Evolutionary conservation across 2,113 vertebrate genomes (phyloP).

Genomic region (Circaetus cinerascens): DNA sequence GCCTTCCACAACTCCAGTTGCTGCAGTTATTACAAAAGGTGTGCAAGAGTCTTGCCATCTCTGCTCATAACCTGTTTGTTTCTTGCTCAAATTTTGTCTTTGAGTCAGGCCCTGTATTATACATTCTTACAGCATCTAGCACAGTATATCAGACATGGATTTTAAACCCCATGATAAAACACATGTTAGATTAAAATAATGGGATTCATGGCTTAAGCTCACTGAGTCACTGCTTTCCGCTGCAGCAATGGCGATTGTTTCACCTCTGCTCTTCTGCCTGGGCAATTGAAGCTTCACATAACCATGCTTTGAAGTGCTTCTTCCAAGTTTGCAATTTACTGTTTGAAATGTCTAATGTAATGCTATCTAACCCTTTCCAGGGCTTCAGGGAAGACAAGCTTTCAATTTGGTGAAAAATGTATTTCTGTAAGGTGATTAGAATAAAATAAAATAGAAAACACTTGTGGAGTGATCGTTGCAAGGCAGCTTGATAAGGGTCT

Average conservation of each 20-base stretch:
- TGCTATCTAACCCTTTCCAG: constrained; percentile 51
- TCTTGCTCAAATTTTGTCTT: not conserved
- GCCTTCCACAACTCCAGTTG: not conserved
- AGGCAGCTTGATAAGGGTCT: not conserved
- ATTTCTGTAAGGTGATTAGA: constrained; percentile 48
- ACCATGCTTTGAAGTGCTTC: constrained; percentile 52
- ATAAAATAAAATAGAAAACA: constrained; percentile 62
- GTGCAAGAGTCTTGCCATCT: not conserved
- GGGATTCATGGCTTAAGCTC: not conserved
- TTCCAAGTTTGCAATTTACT: constrained; percentile 49
- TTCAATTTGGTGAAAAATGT: constrained; percentile 49
- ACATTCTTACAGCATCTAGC: not conserved
- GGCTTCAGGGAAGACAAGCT: constrained; percentile 31
- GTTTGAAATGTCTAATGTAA: constrained; percentile 54
- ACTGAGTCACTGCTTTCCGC: not conserved
- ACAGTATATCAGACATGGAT: not conserved
- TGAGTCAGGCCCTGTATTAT: not conserved
- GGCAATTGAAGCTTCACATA: constrained; percentile 9
- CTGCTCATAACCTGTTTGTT: not conserved
- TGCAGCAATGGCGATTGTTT: not conserved
- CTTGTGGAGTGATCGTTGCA: constrained; percentile 10
- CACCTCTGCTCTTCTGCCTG: not conserved
- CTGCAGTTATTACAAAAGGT: not conserved
- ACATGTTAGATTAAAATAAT: not conserved
- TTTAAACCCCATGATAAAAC: not conserved